Conservation (phyloP, 2,113 vertebrate genomes). For the Peromyscus polionotus region DNA sequence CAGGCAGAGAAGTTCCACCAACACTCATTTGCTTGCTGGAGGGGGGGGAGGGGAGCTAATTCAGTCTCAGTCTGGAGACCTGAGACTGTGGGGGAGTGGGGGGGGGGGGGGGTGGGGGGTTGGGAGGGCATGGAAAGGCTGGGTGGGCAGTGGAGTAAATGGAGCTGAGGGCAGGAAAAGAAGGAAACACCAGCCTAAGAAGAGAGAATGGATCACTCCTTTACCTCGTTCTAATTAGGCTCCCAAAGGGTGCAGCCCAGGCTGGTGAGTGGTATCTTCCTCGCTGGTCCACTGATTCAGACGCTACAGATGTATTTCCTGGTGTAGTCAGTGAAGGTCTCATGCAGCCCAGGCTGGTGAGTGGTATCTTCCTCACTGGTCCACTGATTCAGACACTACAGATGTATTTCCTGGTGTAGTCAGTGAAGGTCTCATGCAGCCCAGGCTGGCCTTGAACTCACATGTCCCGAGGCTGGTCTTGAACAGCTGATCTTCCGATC, state of each 20-base stretch:
- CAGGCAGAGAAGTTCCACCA: not conserved
- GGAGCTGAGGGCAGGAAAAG: not conserved
- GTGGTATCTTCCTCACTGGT: not conserved
- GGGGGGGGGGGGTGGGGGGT: fast-evolving
- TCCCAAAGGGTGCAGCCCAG: not conserved
- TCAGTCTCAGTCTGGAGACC: not conserved
- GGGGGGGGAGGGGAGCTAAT: not conserved
- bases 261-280: not conserved
- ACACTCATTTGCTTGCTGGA: not conserved
- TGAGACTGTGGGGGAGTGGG: not conserved
- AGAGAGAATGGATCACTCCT: not conserved
- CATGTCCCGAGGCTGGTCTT: not conserved
- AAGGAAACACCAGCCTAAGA: not conserved
- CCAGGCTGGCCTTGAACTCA: not conserved
- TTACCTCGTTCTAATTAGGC: not conserved
- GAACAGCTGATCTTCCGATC: not conserved
- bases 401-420: not conserved
- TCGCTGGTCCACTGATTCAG: not conserved
- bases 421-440: not conserved
- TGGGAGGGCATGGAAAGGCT: not conserved
- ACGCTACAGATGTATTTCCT: not conserved
- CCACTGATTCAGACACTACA: not conserved
- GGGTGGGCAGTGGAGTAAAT: fast-evolving
- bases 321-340: not conserved
- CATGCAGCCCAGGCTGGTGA: not conserved